Conservation (phyloP, 2,888 invertebrate genomes). For the Caenorhabditis parvicauda region DNA sequence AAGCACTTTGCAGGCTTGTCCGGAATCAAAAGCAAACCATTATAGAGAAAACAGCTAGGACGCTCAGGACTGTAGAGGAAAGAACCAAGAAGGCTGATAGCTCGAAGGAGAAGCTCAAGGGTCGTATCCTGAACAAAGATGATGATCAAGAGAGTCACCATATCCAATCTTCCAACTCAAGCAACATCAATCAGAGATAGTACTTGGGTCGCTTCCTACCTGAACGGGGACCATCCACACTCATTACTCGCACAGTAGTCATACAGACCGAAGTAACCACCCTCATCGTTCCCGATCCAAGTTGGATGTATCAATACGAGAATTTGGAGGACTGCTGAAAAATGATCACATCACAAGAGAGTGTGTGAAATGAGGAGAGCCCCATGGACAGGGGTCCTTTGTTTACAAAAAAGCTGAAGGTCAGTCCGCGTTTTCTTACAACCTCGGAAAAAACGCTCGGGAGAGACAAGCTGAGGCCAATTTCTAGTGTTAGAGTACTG, state of each 20-base stretch:
- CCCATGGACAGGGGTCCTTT: no score
- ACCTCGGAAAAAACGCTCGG: no score
- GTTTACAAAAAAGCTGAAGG: no score
- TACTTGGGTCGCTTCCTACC: conserved; percentile 8
- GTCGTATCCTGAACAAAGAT: conserved; percentile 65
- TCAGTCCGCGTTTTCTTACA: no score
- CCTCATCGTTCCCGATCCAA: conserved; percentile 65
- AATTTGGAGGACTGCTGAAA: conserved; percentile 80
- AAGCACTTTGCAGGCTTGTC: background rate
- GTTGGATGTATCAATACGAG: conserved; percentile 88
- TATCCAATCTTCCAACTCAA: background rate
- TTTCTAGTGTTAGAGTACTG: no score
- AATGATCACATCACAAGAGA: no score
- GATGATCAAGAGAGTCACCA: background rate
- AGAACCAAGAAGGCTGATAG: conserved; percentile 86
- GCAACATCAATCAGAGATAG: background rate
- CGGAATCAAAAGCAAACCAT: conserved; percentile 71
- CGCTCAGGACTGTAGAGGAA: conserved; percentile 77
- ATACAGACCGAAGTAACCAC: conserved; percentile 89
- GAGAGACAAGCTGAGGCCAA: no score
- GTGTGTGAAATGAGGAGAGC: no score
- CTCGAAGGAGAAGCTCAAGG: conserved; percentile 80
- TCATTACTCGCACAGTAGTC: conserved; percentile 71
- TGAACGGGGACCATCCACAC: conserved; percentile 34
- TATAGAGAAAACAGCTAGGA: conserved; percentile 82